Evolutionary conservation across 1,140 invertebrate genomes (phyloP).

Genomic region (Monochamus saltuarius): DNA sequence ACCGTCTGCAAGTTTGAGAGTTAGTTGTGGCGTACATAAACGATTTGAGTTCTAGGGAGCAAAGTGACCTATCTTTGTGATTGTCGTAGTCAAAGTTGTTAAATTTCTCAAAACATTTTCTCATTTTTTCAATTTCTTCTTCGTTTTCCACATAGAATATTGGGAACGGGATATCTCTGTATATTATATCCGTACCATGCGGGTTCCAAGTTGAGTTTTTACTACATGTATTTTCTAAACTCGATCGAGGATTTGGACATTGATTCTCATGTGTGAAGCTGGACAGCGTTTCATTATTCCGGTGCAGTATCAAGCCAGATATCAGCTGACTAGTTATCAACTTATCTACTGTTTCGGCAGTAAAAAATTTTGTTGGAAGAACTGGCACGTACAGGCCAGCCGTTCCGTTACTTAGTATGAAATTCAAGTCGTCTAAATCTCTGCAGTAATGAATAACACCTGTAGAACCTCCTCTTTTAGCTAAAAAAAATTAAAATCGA

Average conservation of each 20-base stretch:
- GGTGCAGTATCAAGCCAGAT: conserved; percentile 59
- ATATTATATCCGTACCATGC: conserved; percentile 69
- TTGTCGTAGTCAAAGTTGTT: conserved; percentile 59
- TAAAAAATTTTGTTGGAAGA: conserved; percentile 65
- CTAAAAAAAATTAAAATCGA: conserved; percentile 55
- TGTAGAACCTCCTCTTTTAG: conserved; percentile 70
- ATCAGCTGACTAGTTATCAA: conserved; percentile 56
- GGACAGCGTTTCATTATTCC: conserved; percentile 55
- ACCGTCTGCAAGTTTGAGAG: conserved; percentile 77
- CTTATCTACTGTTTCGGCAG: conserved; percentile 54
- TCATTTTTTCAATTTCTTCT: conserved; percentile 61
- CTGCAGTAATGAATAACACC: conserved; percentile 79
- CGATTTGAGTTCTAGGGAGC: conserved; percentile 79
- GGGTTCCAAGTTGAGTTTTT: conserved; percentile 73
- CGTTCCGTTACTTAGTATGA: conserved; percentile 68
- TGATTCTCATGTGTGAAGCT: conserved; percentile 71
- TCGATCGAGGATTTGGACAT: conserved; percentile 82
- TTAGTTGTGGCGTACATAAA: conserved; percentile 88
- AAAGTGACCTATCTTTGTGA: conserved; percentile 71
- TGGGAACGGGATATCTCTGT: conserved; percentile 79
- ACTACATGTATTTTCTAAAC: conserved; percentile 53
- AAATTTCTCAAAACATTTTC: conserved; percentile 60
- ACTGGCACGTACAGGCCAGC: conserved; percentile 73
- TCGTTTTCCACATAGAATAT: conserved; percentile 73
- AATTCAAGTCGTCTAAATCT: conserved; percentile 63